These are phyloP conservation scores for Drosophila hamatofila DNA, from an alignment of 2,888 invertebrate genomes.

Conservation along the genomic window DNA sequence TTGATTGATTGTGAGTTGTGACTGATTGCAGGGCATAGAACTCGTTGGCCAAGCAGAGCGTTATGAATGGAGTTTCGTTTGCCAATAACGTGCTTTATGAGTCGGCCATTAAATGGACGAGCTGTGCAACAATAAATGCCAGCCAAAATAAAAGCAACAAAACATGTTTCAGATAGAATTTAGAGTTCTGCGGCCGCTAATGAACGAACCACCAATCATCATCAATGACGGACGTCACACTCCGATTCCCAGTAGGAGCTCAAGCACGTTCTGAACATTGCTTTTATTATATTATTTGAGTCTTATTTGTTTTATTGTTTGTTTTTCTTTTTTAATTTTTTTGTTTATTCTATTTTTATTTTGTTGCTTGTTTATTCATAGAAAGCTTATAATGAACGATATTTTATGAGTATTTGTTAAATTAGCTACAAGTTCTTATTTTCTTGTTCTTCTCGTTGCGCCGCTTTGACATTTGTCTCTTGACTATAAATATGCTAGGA, in stretches of 20 bases:
- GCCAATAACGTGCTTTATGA: slow-evolving; percentile 43
- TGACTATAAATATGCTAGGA: slow-evolving; percentile 70
- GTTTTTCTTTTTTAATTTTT: slow-evolving; percentile 1
- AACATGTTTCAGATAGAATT: slow-evolving; percentile 51
- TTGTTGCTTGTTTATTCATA: slow-evolving; percentile 39
- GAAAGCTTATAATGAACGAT: slow-evolving; percentile 58
- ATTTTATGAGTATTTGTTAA: slow-evolving; percentile 51
- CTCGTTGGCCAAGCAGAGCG: slow-evolving; percentile 22
- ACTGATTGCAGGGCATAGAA: slow-evolving; percentile 56
- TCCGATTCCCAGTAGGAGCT: slow-evolving; percentile 9
- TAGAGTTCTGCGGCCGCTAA: slow-evolving; percentile 30
- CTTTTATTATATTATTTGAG: slow-evolving; percentile 27
- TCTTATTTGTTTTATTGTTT: neutral
- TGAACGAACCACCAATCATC: slow-evolving; percentile 45
- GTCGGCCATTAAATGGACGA: slow-evolving; percentile 20
- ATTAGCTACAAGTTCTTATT: slow-evolving; percentile 42
- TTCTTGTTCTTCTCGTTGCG: slow-evolving; percentile 32
- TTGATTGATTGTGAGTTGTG: slow-evolving; percentile 49
- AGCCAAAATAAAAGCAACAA: slow-evolving; percentile 9
- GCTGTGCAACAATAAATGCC: slow-evolving; percentile 9
- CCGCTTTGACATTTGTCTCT: slow-evolving; percentile 67
- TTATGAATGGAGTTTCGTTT: slow-evolving; percentile 65
- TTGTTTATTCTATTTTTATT: neutral
- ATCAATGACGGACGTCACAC: slow-evolving; percentile 23
- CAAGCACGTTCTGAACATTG: slow-evolving; percentile 41